Base-by-base conservation (phyloP, 1,140 invertebrate species). In the Drosophila triauraria region DNA sequence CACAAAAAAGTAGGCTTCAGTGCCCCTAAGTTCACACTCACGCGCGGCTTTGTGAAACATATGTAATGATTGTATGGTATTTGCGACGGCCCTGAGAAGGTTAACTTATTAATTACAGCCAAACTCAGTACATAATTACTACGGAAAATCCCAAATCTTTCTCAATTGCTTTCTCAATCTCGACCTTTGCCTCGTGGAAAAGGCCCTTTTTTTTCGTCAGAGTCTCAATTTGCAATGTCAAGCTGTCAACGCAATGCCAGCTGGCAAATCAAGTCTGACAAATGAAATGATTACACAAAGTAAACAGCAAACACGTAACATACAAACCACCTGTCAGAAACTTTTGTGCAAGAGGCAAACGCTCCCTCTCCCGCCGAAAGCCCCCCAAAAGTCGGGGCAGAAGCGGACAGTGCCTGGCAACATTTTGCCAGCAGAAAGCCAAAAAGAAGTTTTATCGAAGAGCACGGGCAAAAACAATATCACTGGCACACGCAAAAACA, bases 261-360 rank as follows among this genome's bases (percentile, higher is more conserved):
- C 32, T 44, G 51, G 80, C 72, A 80, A 90, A 90, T 90, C 84
- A 90, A 90, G 72, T 80, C 80, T 88, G 85, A 90, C 85, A 90
- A 88, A 88, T 88, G 81, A 90, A 88, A 88, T 88, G 85, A 88
- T 90, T 90, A 90, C 85, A 88, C 85, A 88, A 90, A 90, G 85
- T 82, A 90, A 88, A 90, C 85, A 90, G 70, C 65, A 61, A 75
- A 74, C 82, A 85, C 63, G 78, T 50, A 78, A 72, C 67, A 67
- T 74, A 62, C 83, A 88, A 88, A 88, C 85, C 85, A 88, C 85
- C 85, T 90, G 85, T 88, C 85, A 88, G 81, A 72, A 70, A 80
- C 64, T 79, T 65, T 69, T 82, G 50, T 51, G 68, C 63, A 75
- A 78, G 64, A 76, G 59, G 46, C 48, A 80, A 68, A 59, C 46